Percentiles rank a stretch among this genome's conserved stretches.
phyloP scores from a whole-genome alignment of 2,113 vertebrate species.

The Pangasianodon gigas region DNA sequence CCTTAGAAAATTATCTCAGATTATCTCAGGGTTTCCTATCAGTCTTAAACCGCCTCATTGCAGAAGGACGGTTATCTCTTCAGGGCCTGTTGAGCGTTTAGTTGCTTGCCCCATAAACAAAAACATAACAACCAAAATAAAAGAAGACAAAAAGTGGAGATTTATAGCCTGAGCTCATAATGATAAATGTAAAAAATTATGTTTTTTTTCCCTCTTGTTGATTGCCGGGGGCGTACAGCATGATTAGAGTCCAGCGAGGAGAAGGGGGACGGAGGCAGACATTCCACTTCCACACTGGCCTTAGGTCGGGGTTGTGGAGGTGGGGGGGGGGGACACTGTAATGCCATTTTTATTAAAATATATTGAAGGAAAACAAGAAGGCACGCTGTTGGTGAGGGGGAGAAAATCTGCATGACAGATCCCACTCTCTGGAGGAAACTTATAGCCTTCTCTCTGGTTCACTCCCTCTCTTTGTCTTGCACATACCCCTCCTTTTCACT shows the following conservation, averaged over 20 bases:
- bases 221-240: constrained; percentile 47
- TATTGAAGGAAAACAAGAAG: constrained; percentile 69
- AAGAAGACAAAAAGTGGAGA: constrained; percentile 8
- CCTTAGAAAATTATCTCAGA: constrained; percentile 21
- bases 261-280: constrained; percentile 59
- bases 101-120: neutral
- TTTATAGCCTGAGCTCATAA: constrained; percentile 16
- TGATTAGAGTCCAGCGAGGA: constrained; percentile 36
- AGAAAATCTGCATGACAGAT: constrained; percentile 61
- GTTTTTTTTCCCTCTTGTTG: constrained; percentile 29
- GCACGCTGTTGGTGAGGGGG: constrained; percentile 47
- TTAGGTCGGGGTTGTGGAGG: constrained; percentile 41
- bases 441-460: neutral
- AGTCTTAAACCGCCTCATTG: neutral
- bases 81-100: constrained; percentile 1
- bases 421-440: constrained; percentile 46
- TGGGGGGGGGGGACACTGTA: constrained; percentile 55
- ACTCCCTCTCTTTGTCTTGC: neutral
- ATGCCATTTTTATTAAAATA: constrained; percentile 80
- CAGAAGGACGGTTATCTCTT: neutral
- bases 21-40: neutral
- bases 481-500: neutral
- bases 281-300: constrained; percentile 70
- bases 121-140: neutral
- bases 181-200: neutral